Conservation (phyloP, 2,888 invertebrate species). For the Conus canariensis region DNA sequence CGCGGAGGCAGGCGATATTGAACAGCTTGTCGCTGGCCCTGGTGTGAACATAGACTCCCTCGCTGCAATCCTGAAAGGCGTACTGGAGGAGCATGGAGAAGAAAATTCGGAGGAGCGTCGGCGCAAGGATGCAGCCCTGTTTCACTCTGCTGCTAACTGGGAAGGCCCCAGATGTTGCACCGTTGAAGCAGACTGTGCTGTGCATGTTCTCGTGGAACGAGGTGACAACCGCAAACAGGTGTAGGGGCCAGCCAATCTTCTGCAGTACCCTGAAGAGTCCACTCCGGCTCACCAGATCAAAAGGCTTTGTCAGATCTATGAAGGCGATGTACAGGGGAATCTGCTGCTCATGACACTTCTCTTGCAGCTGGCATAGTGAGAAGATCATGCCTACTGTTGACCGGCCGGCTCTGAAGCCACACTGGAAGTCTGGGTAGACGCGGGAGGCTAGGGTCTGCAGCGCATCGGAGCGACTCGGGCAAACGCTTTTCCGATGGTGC, state of each 20-base stretch:
- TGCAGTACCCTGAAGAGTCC: constrained; percentile 49
- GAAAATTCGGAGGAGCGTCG: constrained; percentile 24
- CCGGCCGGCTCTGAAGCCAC: constrained; percentile 45
- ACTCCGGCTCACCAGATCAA: constrained; percentile 34
- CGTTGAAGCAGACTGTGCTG: constrained; percentile 39
- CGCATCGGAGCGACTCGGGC: neutral
- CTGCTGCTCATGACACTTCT: constrained; percentile 45
- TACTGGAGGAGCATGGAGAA: no score
- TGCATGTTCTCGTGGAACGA: constrained; percentile 50
- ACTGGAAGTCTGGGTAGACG: constrained; percentile 54
- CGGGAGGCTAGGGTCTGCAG: constrained; percentile 45
- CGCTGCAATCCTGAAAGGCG: no score
- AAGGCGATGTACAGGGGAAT: constrained; percentile 50
- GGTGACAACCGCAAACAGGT: constrained; percentile 41
- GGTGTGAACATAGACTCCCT: no score
- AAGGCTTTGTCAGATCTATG: constrained; percentile 51
- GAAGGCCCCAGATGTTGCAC: neutral
- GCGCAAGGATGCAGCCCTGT: constrained; percentile 27
- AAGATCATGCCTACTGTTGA: constrained; percentile 51
- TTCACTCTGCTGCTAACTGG: neutral
- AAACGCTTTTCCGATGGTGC: constrained; percentile 27
- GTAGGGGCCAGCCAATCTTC: constrained; percentile 32
- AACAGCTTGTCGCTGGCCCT: no score
- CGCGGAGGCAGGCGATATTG: no score
- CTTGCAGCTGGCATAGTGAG: constrained; percentile 37